phyloP scores from a whole-genome alignment of 1,140 invertebrate genomes.

The Chironomus striatipennis region DNA sequence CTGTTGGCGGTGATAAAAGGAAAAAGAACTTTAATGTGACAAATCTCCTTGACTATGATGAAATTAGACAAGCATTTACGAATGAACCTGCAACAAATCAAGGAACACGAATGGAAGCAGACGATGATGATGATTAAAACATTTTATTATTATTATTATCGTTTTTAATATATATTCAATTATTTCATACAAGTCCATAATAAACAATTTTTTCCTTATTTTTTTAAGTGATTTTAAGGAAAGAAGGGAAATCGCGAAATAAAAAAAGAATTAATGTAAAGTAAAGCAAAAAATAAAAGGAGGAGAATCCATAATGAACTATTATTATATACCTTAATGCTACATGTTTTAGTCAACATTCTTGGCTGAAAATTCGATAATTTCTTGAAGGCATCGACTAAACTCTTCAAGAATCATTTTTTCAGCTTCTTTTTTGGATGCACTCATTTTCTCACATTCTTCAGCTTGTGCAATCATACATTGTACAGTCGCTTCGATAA shows the following conservation, averaged over 20 bases:
- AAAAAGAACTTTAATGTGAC: slow-evolving; percentile 3
- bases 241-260: background rate
- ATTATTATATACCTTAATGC: no score
- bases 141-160: slow-evolving; percentile 3
- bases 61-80: background rate
- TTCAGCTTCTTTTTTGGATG: slow-evolving; percentile 66
- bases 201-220: background rate
- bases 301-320: background rate
- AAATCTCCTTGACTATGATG: background rate
- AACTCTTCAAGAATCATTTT: slow-evolving; percentile 87
- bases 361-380: slow-evolving; percentile 57
- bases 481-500: slow-evolving; percentile 91
- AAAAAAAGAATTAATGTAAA: background rate
- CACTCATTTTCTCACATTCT: slow-evolving; percentile 62
- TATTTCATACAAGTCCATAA: background rate
- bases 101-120: background rate
- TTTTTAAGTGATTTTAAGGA: background rate
- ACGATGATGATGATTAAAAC: background rate
- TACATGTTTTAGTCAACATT: slow-evolving; percentile 31
- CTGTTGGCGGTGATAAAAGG: background rate
- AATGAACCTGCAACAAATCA: background rate
- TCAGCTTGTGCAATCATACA: slow-evolving; percentile 89
- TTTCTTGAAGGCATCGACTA: slow-evolving; percentile 85
- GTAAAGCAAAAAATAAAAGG: background rate
- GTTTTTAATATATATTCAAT: slow-evolving; percentile 1